Evolutionary conservation across 2,888 invertebrate genomes (phyloP).

Genomic region (Lasioglossum villosulum): DNA sequence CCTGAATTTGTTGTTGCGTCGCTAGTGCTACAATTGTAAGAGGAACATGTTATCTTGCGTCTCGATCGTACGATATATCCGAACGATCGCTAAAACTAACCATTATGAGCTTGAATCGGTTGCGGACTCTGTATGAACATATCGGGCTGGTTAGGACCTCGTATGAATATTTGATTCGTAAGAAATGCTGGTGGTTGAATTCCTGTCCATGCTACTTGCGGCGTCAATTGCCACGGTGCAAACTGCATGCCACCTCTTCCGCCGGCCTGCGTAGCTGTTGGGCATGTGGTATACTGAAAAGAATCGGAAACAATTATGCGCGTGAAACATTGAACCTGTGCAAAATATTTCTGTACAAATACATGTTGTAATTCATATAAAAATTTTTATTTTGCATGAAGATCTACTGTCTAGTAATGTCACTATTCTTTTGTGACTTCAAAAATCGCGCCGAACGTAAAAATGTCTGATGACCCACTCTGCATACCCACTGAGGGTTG

Average conservation of each 20-base stretch:
- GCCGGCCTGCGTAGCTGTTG: conserved; percentile 81
- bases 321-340: neutral
- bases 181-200: conserved; percentile 89
- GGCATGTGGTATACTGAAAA: conserved; percentile 83
- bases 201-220: conserved; percentile 92
- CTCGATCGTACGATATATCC: neutral
- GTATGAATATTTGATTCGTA: conserved; percentile 92
- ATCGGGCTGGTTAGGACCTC: conserved; percentile 91
- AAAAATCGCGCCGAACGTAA: too few species aligned
- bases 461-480: too few species aligned
- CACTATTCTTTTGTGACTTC: too few species aligned
- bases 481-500: neutral
- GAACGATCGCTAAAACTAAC: conserved; percentile 85
- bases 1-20: conserved; percentile 84
- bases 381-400: too few species aligned
- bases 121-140: conserved; percentile 95
- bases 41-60: neutral
- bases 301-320: conserved; percentile 1
- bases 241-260: conserved; percentile 88
- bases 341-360: too few species aligned
- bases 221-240: conserved; percentile 91
- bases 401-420: too few species aligned
- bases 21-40: conserved; percentile 78
- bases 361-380: too few species aligned
- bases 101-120: conserved; percentile 89